Evolutionary conservation across 2,888 invertebrate genomes (phyloP), one percentile per base, ranked within the genome.

Genomic region (Lycophotia porphyrea): DNA sequence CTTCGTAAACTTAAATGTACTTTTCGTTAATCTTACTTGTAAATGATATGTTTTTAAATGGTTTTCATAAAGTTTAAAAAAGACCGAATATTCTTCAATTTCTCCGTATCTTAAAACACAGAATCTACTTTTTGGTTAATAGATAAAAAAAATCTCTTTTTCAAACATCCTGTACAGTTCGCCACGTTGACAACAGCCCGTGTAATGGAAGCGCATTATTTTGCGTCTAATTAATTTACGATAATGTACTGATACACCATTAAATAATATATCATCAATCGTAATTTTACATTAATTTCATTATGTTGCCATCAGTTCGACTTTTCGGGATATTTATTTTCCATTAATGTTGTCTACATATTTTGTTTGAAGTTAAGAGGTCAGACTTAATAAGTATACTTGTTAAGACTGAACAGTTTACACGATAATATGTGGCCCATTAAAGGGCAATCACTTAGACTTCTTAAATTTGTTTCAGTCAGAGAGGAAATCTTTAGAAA

Each of bases 161-260:
- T 4, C 34, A 76, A 78, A 84, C 91, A 90, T 0, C 85, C 90
- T 90, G 89, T 91, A 87, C 39, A 31, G 55, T 27, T 61, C 18
- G 15, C 55, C 73, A 61, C 89, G 90, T 88, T 92, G 92, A 92
- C 91, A 89, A 89, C 84, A 83, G 82, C 84, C 80, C 82, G 78
- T 78, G 83, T 92, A 93, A 92, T 92, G 92, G 91, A 84, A 84
- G 87, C 90, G 80, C 91, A 91, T 93, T 93, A 94, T 93, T 93
- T 92, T 90, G 86, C 84, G 85, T 86, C 89, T 94, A 94, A 95
- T 95, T 94, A 94, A 95, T 95, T 95, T 94, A 94, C 92, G 94
- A 92, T 93, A 93, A 94, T 94, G 92, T 88, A 85, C 88, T 83
- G 89, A 90, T 90, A 90, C 89, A 81, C 73, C 84, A 80, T 91